Base-by-base conservation (phyloP, 2,888 invertebrate species). In the Torymus aiolomorphi region DNA sequence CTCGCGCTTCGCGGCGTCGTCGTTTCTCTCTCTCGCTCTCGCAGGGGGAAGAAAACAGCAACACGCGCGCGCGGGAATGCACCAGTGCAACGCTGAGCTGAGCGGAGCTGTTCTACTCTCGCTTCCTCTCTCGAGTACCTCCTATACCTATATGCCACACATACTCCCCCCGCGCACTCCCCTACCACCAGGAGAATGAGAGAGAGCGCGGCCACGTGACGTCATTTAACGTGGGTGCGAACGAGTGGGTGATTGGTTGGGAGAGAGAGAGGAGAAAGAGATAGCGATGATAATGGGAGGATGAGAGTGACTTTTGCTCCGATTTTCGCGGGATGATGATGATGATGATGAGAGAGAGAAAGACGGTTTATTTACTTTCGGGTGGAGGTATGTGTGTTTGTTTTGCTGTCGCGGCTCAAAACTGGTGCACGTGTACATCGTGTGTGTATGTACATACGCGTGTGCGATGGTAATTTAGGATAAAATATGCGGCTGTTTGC, bases 201-300 rank as follows among this genome's bases (percentile, higher is more conserved):
- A 42, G 42, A 42, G 42, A 42, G 42, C 1, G 31, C 31, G 69
- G 14, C 61, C 61, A 61, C 51, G 71, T 71, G 71, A 71, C 71
- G 71, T 71, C 71, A 71, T 24, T 51, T 61, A 61, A 71, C 51
- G 71, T 71, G 71, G 71, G 61, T 61, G 71, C 51, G 51, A 54
- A 66, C 51, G 54, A 67, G n/a, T 51, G 4, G 4, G 42, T 8
- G 42, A 42, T 42, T 42, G 42, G 42, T 42, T 42, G 8, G 5
- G 8, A 8, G 8, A 42, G 42, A 42, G 42, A 42, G 31, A 5
- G 5, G 31, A 5, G 31, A 31, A 42, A 8, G 42, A 42, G 42
- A 42, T 8, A 42, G 42, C 2, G 59, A 61, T 61, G 59, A 61
- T 61, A 61, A 61, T 61, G 13, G 11, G 18, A 18, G 12, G 62